These are phyloP conservation scores for Pyrochroa serraticornis DNA, from an alignment of 2,888 invertebrate species.

Conservation along the genomic window DNA sequence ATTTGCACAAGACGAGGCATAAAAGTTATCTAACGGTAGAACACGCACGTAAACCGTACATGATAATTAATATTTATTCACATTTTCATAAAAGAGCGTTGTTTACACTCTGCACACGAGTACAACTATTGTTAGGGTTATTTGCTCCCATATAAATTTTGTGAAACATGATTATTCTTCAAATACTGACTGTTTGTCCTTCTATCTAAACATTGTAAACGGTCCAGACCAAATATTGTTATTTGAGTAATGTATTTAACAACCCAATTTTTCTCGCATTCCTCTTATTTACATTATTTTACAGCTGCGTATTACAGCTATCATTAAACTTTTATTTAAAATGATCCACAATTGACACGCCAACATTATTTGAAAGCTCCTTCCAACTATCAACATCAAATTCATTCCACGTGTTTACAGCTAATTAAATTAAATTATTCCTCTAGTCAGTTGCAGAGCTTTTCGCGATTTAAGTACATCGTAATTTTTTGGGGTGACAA, in stretches of 20 bases:
- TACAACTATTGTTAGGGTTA: conserved; percentile 21
- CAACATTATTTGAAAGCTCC: no score
- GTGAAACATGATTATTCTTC: conserved; percentile 31
- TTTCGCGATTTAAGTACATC: no score
- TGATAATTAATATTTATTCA: conserved; percentile 38
- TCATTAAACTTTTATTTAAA: not conserved
- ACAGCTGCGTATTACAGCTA: conserved; percentile 29
- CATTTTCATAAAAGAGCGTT: conserved; percentile 31
- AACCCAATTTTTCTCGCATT: conserved; percentile 27
- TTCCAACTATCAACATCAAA: no score
- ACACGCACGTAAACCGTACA: not conserved
- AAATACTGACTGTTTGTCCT: conserved; percentile 45
- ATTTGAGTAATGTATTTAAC: conserved; percentile 25
- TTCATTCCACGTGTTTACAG: no score
- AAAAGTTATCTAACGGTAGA: conserved; percentile 2
- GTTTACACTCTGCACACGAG: conserved; percentile 26
- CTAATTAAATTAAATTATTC: no score
- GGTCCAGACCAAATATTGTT: conserved; percentile 25
- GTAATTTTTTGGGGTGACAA: no score
- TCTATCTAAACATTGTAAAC: conserved; percentile 48
- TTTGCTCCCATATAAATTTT: conserved; percentile 23
- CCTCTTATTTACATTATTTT: conserved; percentile 22
- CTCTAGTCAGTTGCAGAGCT: no score
- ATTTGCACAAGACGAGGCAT: not conserved
- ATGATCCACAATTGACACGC: no score